Conservation (phyloP, 2,888 invertebrate genomes). For the Digitonthophagus gazella region DNA sequence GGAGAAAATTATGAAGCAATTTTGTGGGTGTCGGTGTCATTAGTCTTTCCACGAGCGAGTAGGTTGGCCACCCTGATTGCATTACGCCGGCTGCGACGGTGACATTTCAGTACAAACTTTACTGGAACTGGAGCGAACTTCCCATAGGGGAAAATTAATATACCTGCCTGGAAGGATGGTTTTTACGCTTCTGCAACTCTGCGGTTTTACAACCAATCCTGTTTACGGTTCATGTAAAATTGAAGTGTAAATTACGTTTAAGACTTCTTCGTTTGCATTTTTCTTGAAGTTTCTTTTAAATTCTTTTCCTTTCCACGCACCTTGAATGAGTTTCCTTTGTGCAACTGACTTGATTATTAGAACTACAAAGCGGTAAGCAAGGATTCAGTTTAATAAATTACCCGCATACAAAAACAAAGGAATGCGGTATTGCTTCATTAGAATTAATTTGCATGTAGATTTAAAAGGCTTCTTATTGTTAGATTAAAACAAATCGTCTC, state of each 20-base stretch:
- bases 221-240: background rate
- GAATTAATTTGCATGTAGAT: background rate
- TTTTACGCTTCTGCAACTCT: background rate
- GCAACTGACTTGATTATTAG: background rate
- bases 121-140: background rate
- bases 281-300: background rate
- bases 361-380: background rate
- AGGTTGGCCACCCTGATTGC: conserved; percentile 3
- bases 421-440: background rate
- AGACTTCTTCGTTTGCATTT: background rate
- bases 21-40: conserved; percentile 50
- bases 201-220: background rate
- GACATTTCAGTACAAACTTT: background rate
- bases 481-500: background rate
- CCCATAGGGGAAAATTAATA: background rate
- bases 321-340: background rate
- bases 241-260: background rate
- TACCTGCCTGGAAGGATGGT: background rate
- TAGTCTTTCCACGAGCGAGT: conserved; percentile 43
- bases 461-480: background rate
- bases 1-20: conserved; percentile 53
- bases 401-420: background rate
- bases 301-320: background rate
- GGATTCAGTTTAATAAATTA: background rate
- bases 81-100: conserved; percentile 20